These are phyloP conservation scores for Hyalella azteca DNA, from an alignment of 2,888 invertebrate species.

Conservation along the genomic window DNA sequence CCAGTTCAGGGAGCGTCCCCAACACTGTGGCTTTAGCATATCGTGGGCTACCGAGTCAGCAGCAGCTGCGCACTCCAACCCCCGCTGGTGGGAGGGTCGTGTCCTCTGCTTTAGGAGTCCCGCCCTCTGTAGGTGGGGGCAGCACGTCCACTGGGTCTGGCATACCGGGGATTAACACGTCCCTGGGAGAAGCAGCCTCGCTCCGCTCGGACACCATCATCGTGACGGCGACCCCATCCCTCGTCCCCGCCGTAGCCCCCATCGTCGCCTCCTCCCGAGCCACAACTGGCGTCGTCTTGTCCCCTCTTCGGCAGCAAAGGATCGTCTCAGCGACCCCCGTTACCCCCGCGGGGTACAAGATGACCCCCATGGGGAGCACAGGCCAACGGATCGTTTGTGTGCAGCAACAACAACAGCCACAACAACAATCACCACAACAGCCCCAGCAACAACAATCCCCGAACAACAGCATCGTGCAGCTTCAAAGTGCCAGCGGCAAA, in stretches of 20 bases:
- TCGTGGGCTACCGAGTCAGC: slow-evolving; percentile 42
- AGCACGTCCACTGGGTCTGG: not conserved
- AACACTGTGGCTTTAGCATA: slow-evolving; percentile 56
- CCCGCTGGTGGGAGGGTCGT: slow-evolving; percentile 15
- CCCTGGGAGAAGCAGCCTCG: slow-evolving; percentile 19
- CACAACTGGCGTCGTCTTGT: not conserved
- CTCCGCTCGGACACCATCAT: slow-evolving; percentile 35
- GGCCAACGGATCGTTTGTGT: slow-evolving; percentile 12
- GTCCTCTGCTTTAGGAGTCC: not conserved
- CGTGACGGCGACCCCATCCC: slow-evolving; percentile 39
- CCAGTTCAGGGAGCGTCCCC: not conserved
- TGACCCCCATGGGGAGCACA: not conserved
- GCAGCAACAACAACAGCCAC: slow-evolving; percentile 41
- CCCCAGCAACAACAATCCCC: slow-evolving; percentile 38
- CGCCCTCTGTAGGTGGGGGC: not conserved
- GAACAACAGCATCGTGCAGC: slow-evolving; percentile 29
- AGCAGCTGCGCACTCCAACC: not conserved
- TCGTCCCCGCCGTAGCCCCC: slow-evolving; percentile 35
- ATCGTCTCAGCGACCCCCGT: slow-evolving; percentile 14
- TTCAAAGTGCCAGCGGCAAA: slow-evolving; percentile 47
- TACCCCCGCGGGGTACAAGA: slow-evolving; percentile 1
- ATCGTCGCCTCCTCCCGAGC: not conserved
- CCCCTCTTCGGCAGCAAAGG: not conserved
- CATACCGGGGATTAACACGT: too few relatives aligned
- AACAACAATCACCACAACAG: too few relatives aligned